Conservation (phyloP, 1,140 invertebrate genomes). For the Heterodera schachtii region DNA sequence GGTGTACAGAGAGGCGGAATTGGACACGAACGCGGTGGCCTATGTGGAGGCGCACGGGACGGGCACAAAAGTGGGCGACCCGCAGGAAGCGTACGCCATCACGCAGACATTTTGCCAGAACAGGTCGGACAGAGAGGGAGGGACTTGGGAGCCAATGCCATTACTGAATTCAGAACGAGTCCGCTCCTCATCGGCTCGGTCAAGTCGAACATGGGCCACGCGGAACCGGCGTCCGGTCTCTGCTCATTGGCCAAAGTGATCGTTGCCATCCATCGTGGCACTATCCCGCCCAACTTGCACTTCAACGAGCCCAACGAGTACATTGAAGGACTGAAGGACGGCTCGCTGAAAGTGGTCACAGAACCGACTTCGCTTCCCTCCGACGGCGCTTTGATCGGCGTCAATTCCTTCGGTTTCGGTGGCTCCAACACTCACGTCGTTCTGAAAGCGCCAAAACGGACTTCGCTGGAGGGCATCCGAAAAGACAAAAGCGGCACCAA, state of each 20-base stretch:
- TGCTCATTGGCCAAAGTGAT: conserved; percentile 68
- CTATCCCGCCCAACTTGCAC: conserved; percentile 86
- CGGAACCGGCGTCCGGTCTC: conserved; percentile 87
- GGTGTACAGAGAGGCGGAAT: conserved; percentile 78
- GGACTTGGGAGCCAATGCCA: conserved; percentile 8
- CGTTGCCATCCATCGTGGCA: conserved; percentile 79
- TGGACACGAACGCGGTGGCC: conserved; percentile 79
- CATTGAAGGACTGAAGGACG: conserved; percentile 83
- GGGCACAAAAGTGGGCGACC: conserved; percentile 86
- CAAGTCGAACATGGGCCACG: conserved; percentile 97
- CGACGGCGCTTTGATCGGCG: conserved; percentile 77
- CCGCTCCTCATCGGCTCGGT: conserved; percentile 89
- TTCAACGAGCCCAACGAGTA: conserved; percentile 82
- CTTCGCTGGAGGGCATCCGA: conserved; percentile 68
- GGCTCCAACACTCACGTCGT: conserved; percentile 91
- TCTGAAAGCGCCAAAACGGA: conserved; percentile 67
- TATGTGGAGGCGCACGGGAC: conserved; percentile 96
- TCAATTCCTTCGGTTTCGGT: conserved; percentile 97
- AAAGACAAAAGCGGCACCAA: conserved; percentile 52
- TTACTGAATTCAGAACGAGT: conserved; percentile 69
- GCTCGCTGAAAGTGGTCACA: conserved; percentile 82
- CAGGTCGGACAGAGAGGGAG: conserved; percentile 53
- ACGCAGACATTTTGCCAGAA: conserved; percentile 86
- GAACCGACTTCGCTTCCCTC: conserved; percentile 77
- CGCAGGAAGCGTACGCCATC: conserved; percentile 91